Evolutionary conservation across 2,797 vertebrate genomes (phyloP), one percentile per base, ranked within the genome.

Genomic region (Phalloptychus januarius): DNA sequence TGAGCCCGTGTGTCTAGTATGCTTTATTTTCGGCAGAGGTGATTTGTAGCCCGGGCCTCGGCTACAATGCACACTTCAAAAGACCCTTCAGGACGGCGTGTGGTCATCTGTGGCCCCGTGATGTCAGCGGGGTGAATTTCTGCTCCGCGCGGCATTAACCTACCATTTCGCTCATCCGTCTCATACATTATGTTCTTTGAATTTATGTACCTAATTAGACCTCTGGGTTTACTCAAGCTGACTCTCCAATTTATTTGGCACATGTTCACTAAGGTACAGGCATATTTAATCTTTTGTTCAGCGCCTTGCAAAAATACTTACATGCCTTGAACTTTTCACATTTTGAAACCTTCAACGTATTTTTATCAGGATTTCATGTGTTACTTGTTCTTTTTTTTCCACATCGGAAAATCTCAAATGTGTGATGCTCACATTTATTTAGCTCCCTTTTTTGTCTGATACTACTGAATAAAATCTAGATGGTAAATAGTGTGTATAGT

Each of bases 161-260:
- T 77, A 79, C 77, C 86, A 61, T 84, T 90, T 87, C 88, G 79
- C 86, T 83, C 81, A 74, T 84, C 85, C 83, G 81, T 65, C 88
- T 92, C 91, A 93, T 94, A 80, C 87, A 93, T 94, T 93, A 95
- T 94, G 92, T 94, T 84, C 90, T 93, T 94, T 93, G 90, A 94
- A 90, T 93, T 94, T 92, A 86, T 87, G 82, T 86, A 84, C 90
- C 78, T 92, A 86, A 93, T 94, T 90, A 91, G 85, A 85, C 90
- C 89, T 88, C 88, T 89, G 89, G 84, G 86, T 89, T 88, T 83
- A 89, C 87, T 85, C 87, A 85, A 81, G 86, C 88, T 75, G 83
- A 88, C 88, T 69, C 77, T 87, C 82, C 91, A 85, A 91, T 93
- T 92, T 86, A 90, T 89, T 90, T 92, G 84, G 84, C 89, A 75